phyloP scores from a whole-genome alignment of 2,888 invertebrate genomes.

The Melanophora roralis region DNA sequence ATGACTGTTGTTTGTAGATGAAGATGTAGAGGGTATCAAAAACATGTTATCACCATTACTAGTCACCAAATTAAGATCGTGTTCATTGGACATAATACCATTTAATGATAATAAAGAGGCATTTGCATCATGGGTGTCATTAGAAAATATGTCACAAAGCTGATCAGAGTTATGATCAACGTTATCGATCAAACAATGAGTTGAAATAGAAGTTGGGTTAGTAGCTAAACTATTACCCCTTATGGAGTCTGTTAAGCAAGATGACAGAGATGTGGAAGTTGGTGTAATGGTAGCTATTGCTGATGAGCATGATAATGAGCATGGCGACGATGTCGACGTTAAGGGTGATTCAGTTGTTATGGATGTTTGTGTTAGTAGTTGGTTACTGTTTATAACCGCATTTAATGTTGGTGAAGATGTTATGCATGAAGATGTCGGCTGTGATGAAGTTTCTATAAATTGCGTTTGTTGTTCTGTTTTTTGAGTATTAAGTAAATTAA shows the following conservation, averaged over 20 bases:
- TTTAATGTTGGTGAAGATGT: slow-evolving; percentile 11
- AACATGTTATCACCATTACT: slow-evolving; percentile 41
- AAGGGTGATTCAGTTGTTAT: background rate
- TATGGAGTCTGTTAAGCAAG: slow-evolving; percentile 5
- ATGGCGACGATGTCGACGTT: background rate
- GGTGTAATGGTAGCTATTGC: background rate
- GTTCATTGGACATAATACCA: slow-evolving; percentile 19
- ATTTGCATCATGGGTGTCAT: slow-evolving; percentile 33
- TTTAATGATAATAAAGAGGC: slow-evolving; percentile 37
- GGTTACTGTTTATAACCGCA: background rate
- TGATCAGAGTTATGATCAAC: slow-evolving; percentile 8
- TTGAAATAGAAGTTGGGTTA: slow-evolving; percentile 13
- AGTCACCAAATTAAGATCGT: slow-evolving; percentile 43
- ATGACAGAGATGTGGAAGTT: background rate
- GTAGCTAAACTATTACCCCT: slow-evolving; percentile 29
- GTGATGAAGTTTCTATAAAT: background rate
- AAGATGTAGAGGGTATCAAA: slow-evolving; percentile 24
- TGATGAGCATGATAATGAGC: background rate
- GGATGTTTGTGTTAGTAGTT: background rate
- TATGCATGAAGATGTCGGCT: background rate
- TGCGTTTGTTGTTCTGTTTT: slow-evolving; percentile 16
- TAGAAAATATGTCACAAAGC: slow-evolving; percentile 31
- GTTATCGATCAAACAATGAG: slow-evolving; percentile 2
- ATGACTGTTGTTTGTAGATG: slow-evolving; percentile 34
- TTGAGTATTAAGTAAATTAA: slow-evolving; percentile 59